Base-by-base conservation (phyloP, 2,888 invertebrate genomes). In the Nomada ruficornis region DNA sequence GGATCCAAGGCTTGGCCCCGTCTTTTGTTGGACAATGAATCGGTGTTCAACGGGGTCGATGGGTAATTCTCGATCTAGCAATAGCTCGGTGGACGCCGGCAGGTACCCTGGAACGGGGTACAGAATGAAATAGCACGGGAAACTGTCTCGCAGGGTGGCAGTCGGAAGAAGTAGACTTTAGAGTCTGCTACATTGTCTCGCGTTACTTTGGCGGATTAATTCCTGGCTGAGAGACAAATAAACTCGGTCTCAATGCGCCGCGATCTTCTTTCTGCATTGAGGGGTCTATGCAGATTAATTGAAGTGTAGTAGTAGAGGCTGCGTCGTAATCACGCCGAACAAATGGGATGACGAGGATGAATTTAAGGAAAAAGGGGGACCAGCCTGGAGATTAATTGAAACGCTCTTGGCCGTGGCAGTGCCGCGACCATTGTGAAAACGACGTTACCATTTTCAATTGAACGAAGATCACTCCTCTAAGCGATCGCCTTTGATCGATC, bases 191-290 rank as follows among this genome's bases (percentile, higher is more conserved):
- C 55, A 69, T 60, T 59, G 83, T 55, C 55, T 69, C 72, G 23
- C 68, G 80, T 84, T 80, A 77, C 84, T 84, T 77, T 74, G 77
- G 62, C 77, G 84, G 80, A 84, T 84, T 84, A 84, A 83, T 84
- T 83, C 72, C 69, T 70, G 64, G 60, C 72, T 20, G 75, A 59
- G 75, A 59, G 71, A 84, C 83, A 83, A 84, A 79, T 80, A 76
- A 80, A 79, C 76, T 67, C 63, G 68, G 26, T 63, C 74, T 79
- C 75, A 76, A 76, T 83, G 83, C 71, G 18, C 69, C 47, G 69
- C 72, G 80, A 84, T 83, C 72, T 69, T 74, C 64, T 69, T 52
- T 29, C 36, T 23, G 60, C 72, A 77, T 76, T 69, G 71, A 77
- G 42, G 36, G 54, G 77, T 82, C 82, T 82, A 77, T 82, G 82